These are phyloP conservation scores for Numenius arquata DNA, from an alignment of 2,113 vertebrate species.

Conservation along the genomic window DNA sequence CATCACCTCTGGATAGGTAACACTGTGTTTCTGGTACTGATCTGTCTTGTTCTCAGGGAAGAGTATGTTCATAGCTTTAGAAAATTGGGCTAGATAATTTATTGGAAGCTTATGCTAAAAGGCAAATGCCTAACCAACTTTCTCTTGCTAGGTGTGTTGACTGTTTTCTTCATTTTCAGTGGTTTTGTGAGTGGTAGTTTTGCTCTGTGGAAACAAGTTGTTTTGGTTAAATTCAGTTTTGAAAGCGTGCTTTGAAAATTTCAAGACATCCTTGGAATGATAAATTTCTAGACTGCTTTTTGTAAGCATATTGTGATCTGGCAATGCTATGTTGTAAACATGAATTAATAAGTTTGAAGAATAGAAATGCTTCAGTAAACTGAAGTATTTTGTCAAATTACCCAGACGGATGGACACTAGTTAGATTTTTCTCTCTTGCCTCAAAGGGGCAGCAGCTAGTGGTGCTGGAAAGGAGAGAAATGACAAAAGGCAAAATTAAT, in stretches of 20 bases:
- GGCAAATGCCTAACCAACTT: not conserved
- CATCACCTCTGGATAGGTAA: not conserved
- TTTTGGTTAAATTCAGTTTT: not conserved
- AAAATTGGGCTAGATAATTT: not conserved
- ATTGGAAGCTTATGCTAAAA: not conserved
- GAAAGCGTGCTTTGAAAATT: not conserved
- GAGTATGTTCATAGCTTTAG: not conserved
- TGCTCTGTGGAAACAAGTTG: not conserved
- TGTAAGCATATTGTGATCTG: not conserved
- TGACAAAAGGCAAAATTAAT: not conserved
- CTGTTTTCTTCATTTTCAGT: not conserved
- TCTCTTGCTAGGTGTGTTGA: not conserved
- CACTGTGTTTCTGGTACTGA: not conserved
- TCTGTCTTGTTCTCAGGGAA: not conserved
- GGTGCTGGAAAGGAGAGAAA: not conserved
- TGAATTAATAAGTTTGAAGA: not conserved
- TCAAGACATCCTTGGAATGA: not conserved
- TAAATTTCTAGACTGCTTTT: not conserved
- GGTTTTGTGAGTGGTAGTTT: not conserved
- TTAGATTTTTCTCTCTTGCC: not conserved
- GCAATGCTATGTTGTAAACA: not conserved
- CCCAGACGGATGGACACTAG: not conserved
- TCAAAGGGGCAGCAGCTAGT: not conserved
- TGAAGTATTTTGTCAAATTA: not conserved
- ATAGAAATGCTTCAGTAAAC: not conserved